phyloP scores from a whole-genome alignment of 1,140 invertebrate genomes.

The Magallana ariakensis region DNA sequence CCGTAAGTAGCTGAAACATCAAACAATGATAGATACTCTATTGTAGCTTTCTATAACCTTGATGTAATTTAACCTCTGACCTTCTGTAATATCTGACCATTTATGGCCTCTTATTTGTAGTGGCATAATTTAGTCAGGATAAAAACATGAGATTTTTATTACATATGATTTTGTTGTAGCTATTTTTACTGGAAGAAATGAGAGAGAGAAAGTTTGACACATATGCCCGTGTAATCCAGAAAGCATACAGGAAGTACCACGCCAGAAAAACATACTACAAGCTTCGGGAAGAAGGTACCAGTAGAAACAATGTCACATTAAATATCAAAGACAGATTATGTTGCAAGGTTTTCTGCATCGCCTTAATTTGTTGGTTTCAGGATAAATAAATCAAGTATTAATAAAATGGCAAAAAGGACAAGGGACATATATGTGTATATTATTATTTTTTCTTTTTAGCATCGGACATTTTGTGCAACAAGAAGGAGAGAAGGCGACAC shows the following conservation, averaged over 20 bases:
- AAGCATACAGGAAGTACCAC: constrained; percentile 87
- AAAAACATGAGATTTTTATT: no score
- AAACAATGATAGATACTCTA: neutral
- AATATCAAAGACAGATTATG: no score
- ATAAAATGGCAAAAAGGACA: no score
- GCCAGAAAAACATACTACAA: constrained; percentile 84
- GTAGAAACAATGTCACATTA: neutral
- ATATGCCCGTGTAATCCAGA: constrained; percentile 87
- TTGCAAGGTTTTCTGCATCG: no score
- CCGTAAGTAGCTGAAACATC: constrained; percentile 80
- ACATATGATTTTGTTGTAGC: constrained; percentile 78
- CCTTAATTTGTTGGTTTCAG: no score
- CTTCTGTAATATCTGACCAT: no score
- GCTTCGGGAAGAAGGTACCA: constrained; percentile 83
- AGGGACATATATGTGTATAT: no score
- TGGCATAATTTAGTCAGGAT: no score
- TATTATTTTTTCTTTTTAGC: constrained; percentile 74
- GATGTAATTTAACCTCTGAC: no score
- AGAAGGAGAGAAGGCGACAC: constrained; percentile 85
- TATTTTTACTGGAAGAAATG: constrained; percentile 88
- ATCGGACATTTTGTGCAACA: constrained; percentile 84
- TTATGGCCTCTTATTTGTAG: no score
- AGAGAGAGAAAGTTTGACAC: constrained; percentile 87
- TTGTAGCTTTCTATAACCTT: no score
- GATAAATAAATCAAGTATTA: no score